Evolutionary conservation across 2,888 invertebrate genomes (phyloP).

Genomic region (Sialis lutaria): DNA sequence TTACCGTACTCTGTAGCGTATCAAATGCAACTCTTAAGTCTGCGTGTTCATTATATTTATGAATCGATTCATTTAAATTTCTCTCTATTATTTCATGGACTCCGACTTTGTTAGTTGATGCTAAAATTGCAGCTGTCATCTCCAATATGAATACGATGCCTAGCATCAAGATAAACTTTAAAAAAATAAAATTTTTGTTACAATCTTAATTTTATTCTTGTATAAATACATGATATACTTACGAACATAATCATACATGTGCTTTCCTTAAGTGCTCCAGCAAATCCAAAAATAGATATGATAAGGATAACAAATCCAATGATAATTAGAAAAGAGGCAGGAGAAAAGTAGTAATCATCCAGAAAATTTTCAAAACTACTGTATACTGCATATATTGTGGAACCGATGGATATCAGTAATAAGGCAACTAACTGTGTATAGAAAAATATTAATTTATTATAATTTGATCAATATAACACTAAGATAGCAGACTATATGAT

Average conservation of each 20-base stretch:
- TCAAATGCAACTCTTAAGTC: slow-evolving; percentile 33
- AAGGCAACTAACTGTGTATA: slow-evolving; percentile 45
- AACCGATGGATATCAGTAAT: slow-evolving; percentile 45
- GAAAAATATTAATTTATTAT: slow-evolving; percentile 1
- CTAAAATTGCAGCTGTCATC: slow-evolving; percentile 36
- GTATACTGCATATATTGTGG: slow-evolving; percentile 37
- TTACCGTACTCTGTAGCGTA: slow-evolving; percentile 37
- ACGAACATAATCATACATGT: slow-evolving; percentile 49
- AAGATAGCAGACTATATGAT: background rate
- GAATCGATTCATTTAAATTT: slow-evolving; percentile 30
- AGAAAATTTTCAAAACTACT: slow-evolving; percentile 39
- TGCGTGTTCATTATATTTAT: slow-evolving; percentile 21
- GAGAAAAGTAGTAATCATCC: slow-evolving; percentile 44
- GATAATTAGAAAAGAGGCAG: slow-evolving; percentile 56
- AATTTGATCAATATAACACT: slow-evolving; percentile 6
- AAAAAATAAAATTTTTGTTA: slow-evolving; percentile 7
- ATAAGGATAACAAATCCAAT: slow-evolving; percentile 57
- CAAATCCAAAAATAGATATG: slow-evolving; percentile 68
- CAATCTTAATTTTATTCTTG: background rate
- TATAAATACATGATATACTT: slow-evolving; percentile 10
- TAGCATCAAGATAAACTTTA: slow-evolving; percentile 35
- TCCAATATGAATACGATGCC: slow-evolving; percentile 38
- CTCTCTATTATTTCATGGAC: slow-evolving; percentile 22
- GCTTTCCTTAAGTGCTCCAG: slow-evolving; percentile 65
- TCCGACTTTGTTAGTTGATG: slow-evolving; percentile 30